Evolutionary conservation across 1,140 invertebrate genomes (phyloP), one percentile per base, ranked within the genome.

Genomic region (Heliconius congener): DNA sequence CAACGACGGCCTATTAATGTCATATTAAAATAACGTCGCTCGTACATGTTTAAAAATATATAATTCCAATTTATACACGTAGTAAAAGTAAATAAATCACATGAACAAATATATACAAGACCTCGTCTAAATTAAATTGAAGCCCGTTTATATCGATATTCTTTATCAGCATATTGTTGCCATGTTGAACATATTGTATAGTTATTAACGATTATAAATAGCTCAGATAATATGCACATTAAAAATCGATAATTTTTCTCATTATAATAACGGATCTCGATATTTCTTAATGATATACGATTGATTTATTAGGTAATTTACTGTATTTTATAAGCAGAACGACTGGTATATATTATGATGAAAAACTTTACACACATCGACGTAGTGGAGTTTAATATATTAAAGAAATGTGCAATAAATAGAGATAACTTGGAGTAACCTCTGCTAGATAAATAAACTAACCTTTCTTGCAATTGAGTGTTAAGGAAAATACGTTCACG

Each of bases 181-280:
- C 60, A 66, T 66, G 60, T 66, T 30, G 60, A 30, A 30, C 27
- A 66, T 66, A 66, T 66, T 66, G 60, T 66, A 30, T 66, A 30
- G 60, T 66, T 66, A 66, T 66, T 66, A 30, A 66, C 60, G 13
- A 27, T 66, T 66, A 66, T 66, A 66, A 66, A 66, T 66, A 66
- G 60, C 60, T 66, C 60, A 66, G 60, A 66, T 66, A 66, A 66
- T 66, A 66, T 66, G 60, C 60, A 66, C 60, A 66, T 66, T 66
- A 30, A 66, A 66, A 66, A 66, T 30, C 60, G 9, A 66, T 66
- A 66, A 16, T 66, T 30, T 66, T 66, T 66, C 60, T 66, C 60
- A 66, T 66, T 66, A 66, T n/a, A 66, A 66, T 66, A 30, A 66
- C 60, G 60, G 60, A 66, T 30, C 60, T 66, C 11, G 60, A 66